phyloP scores from a whole-genome alignment of 2,888 invertebrate genomes.

The Netelia fuscicornis region DNA sequence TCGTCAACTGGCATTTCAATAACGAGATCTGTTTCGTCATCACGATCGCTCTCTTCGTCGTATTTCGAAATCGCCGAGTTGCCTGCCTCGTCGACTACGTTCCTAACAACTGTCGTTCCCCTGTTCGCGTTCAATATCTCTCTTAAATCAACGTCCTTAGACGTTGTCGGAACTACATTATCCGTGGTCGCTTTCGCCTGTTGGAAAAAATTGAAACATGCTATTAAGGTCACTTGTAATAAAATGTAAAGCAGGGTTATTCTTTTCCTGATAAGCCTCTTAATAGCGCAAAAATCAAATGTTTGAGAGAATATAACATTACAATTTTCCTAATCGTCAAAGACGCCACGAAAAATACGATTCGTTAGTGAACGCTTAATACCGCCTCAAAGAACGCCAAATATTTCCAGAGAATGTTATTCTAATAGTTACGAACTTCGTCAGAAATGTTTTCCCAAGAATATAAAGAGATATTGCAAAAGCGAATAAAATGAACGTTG shows the following conservation, averaged over 20 bases:
- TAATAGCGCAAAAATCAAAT: too few relatives aligned
- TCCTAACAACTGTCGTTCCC: constrained; percentile 74
- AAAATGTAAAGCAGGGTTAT: background rate
- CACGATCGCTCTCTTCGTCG: constrained; percentile 83
- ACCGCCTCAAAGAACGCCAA: too few relatives aligned
- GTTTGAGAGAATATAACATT: too few relatives aligned
- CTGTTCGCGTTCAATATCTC: constrained; percentile 80
- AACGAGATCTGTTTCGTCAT: constrained; percentile 82
- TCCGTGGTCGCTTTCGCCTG: constrained; percentile 54
- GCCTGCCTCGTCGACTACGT: constrained; percentile 80
- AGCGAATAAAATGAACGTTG: too few relatives aligned
- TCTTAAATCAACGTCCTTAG: constrained; percentile 85
- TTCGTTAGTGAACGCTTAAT: too few relatives aligned
- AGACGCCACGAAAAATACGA: too few relatives aligned
- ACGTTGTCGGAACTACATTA: constrained; percentile 60
- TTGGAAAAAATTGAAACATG: background rate
- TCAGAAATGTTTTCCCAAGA: too few relatives aligned
- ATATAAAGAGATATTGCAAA: too few relatives aligned
- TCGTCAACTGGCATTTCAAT: constrained; percentile 82
- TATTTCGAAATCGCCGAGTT: constrained; percentile 78
- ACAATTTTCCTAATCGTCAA: too few relatives aligned
- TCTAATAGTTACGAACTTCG: too few relatives aligned
- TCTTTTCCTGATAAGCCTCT: background rate
- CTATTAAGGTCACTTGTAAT: background rate
- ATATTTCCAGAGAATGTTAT: too few relatives aligned